Percentiles rank a stretch among this genome's conserved stretches.
phyloP scores from a whole-genome alignment of 92 coral and sea anemone species.

The Pocillopora grandis region DNA sequence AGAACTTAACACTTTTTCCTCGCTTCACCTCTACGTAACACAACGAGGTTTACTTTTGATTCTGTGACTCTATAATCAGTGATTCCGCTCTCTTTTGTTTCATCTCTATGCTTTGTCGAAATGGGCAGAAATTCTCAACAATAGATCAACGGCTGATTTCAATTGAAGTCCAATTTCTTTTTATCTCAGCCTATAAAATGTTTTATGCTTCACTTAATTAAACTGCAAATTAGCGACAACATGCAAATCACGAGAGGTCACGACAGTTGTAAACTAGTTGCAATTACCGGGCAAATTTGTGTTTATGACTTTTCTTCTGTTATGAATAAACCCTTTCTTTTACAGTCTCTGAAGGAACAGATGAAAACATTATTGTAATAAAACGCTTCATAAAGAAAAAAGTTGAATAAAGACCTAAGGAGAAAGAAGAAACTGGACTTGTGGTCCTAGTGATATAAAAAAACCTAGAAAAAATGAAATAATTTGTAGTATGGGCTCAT shows the following conservation, averaged over 20 bases:
- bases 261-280: neutral
- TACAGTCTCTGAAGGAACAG: no score
- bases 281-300: neutral
- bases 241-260: constrained; percentile 1
- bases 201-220: constrained; percentile 2
- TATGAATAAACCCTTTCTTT: no score
- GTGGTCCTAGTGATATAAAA: no score
- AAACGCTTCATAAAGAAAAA: no score
- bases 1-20: neutral
- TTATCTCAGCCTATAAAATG: neutral
- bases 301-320: neutral
- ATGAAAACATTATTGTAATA: no score
- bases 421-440: no score
- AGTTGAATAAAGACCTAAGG: no score
- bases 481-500: no score
- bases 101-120: neutral
- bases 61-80: neutral
- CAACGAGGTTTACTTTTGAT: neutral
- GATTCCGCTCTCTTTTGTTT: constrained; percentile 10
- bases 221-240: constrained; percentile 13
- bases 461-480: no score
- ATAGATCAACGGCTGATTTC: constrained; percentile 7
- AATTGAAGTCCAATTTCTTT: constrained; percentile 4
- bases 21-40: neutral
- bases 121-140: constrained; percentile 10